Evolutionary conservation across 2,797 vertebrate genomes (phyloP).

Genomic region (Gobio occitaniae): DNA sequence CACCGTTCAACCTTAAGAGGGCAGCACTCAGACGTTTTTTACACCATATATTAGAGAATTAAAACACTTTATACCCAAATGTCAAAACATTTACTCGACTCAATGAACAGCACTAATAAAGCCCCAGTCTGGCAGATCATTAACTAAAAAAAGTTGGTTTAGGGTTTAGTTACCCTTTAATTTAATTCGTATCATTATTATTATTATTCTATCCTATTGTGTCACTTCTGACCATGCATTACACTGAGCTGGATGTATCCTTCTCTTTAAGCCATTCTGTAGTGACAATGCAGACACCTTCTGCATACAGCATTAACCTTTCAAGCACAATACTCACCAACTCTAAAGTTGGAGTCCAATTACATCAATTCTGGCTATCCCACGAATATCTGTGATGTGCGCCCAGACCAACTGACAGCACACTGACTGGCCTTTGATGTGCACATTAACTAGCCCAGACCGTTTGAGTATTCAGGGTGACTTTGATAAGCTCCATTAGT

Average conservation of each 20-base stretch:
- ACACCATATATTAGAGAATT: too few relatives aligned
- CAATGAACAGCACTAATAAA: too few relatives aligned
- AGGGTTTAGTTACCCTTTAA: background rate
- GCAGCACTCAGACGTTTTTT: too few relatives aligned
- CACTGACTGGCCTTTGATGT: conserved; percentile 72
- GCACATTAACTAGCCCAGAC: conserved; percentile 62
- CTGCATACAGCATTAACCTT: conserved; percentile 14
- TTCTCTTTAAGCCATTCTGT: background rate
- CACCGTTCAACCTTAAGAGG: too few relatives aligned
- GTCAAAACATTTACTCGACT: too few relatives aligned
- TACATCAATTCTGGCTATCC: conserved; percentile 39
- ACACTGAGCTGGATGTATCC: too few relatives aligned
- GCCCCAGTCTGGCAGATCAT: too few relatives aligned
- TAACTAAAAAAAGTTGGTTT: too few relatives aligned
- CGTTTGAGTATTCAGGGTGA: conserved; percentile 72
- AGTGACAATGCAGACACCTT: background rate
- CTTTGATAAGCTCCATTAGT: conserved; percentile 75
- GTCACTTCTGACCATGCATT: background rate
- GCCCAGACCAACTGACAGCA: conserved; percentile 65
- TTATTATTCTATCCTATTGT: background rate
- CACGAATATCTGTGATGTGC: conserved; percentile 65
- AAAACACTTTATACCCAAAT: too few relatives aligned
- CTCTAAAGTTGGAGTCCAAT: conserved; percentile 25
- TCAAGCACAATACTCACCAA: conserved; percentile 28
- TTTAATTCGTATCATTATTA: background rate